phyloP scores from a whole-genome alignment of 2,113 vertebrate species.

The Mugil cephalus region DNA sequence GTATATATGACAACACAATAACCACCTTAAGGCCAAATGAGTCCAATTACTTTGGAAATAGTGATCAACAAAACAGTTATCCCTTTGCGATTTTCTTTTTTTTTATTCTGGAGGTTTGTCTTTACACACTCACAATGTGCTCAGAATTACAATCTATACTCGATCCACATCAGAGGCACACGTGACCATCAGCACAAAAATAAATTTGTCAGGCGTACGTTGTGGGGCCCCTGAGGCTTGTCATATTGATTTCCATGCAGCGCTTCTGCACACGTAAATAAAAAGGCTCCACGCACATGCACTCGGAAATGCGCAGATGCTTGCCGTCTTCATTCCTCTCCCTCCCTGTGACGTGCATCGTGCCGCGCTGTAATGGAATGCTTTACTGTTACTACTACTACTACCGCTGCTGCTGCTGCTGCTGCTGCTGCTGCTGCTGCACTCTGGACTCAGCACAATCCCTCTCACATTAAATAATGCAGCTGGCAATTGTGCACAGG shows the following conservation, averaged over 20 bases:
- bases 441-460: constrained; percentile 74
- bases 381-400: constrained; percentile 62
- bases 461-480: constrained; percentile 78
- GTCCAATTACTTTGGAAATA: no score
- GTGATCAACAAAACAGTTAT: background rate
- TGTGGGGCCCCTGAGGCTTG: constrained; percentile 31
- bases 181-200: constrained; percentile 10
- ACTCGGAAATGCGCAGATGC: background rate
- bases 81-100: background rate
- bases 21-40: no score
- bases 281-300: background rate
- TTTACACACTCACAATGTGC: background rate
- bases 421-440: constrained; percentile 65
- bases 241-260: constrained; percentile 47
- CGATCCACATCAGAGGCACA: constrained; percentile 5
- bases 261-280: constrained; percentile 17
- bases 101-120: constrained; percentile 11
- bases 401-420: constrained; percentile 58
- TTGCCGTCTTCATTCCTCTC: constrained; percentile 1
- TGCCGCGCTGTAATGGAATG: constrained; percentile 56
- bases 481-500: constrained; percentile 74
- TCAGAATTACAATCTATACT: background rate
- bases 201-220: constrained; percentile 14
- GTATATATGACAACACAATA: no score
- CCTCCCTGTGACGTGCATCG: constrained; percentile 15